phyloP scores from a whole-genome alignment of 2,113 vertebrate genomes.

The Procavia capensis region DNA sequence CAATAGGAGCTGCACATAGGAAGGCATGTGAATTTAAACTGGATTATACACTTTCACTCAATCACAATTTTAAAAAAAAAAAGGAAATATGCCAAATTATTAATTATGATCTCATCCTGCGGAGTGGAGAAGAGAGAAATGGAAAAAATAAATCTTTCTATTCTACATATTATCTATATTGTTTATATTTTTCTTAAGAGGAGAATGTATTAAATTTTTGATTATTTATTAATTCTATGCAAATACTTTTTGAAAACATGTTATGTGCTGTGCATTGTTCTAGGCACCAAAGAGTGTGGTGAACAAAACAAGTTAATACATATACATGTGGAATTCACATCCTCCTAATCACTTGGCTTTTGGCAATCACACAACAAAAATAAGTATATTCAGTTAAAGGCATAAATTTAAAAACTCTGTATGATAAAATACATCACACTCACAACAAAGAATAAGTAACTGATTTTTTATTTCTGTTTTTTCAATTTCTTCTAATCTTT shows the following conservation, averaged over 20 bases:
- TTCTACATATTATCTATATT: not conserved
- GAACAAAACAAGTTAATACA: not conserved
- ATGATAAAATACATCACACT: not conserved
- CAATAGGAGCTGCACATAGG: too few relatives aligned
- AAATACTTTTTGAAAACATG: not conserved
- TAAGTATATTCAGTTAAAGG: not conserved
- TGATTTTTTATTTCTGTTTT: not conserved
- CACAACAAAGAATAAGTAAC: not conserved
- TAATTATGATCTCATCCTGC: not conserved
- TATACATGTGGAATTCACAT: not conserved
- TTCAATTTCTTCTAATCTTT: not conserved
- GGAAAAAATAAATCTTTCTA: not conserved
- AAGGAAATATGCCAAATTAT: not conserved
- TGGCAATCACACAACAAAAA: not conserved
- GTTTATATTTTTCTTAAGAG: not conserved
- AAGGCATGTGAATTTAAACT: too few relatives aligned
- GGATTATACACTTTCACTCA: too few relatives aligned
- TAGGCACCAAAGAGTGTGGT: not conserved
- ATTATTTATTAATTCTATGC: not conserved
- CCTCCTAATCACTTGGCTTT: not conserved
- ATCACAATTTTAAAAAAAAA: too few relatives aligned
- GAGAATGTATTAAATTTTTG: not conserved
- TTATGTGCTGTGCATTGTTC: not conserved
- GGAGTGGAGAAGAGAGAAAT: not conserved
- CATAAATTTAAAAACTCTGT: not conserved